phyloP scores from a whole-genome alignment of 2,113 vertebrate species.

The Hypocryptadius cinnamomeus region DNA sequence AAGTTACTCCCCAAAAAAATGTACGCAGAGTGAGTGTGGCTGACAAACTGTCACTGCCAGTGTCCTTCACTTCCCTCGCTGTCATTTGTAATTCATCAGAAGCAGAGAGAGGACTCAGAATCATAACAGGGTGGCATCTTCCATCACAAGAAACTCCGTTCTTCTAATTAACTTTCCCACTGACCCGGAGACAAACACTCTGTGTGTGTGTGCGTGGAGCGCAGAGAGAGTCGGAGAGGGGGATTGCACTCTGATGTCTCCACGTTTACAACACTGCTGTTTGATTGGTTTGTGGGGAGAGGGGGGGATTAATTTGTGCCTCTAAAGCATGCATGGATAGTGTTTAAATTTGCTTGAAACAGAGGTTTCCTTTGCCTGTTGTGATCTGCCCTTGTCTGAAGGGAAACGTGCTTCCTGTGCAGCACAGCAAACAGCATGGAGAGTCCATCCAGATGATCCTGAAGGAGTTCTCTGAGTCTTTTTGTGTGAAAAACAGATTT shows the following conservation, averaged over 20 bases:
- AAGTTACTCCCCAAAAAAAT: background rate
- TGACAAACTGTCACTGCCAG: conserved; percentile 70
- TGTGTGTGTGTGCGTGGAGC: background rate
- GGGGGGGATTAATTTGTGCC: conserved; percentile 67
- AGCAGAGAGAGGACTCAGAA: conserved; percentile 52
- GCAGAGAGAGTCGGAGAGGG: background rate
- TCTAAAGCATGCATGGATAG: conserved; percentile 82
- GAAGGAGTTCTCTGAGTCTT: background rate
- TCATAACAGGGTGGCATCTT: conserved; percentile 66
- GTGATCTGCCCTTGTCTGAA: conserved; percentile 24
- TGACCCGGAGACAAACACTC: conserved; percentile 80
- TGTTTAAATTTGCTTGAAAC: conserved; percentile 72
- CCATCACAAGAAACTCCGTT: conserved; percentile 62
- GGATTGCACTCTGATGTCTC: conserved; percentile 47
- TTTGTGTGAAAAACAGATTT: background rate
- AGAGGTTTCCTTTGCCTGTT: conserved; percentile 5
- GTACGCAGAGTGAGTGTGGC: background rate
- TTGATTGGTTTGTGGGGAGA: conserved; percentile 60
- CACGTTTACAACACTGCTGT: conserved; percentile 59
- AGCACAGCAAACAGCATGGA: background rate
- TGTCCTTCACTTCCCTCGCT: conserved; percentile 69
- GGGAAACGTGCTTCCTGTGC: background rate
- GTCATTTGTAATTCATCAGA: conserved; percentile 79
- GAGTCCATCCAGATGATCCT: background rate
- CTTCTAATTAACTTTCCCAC: conserved; percentile 87